These are phyloP conservation scores for Calameuta pallipes DNA, from an alignment of 2,888 invertebrate genomes.

Conservation along the genomic window DNA sequence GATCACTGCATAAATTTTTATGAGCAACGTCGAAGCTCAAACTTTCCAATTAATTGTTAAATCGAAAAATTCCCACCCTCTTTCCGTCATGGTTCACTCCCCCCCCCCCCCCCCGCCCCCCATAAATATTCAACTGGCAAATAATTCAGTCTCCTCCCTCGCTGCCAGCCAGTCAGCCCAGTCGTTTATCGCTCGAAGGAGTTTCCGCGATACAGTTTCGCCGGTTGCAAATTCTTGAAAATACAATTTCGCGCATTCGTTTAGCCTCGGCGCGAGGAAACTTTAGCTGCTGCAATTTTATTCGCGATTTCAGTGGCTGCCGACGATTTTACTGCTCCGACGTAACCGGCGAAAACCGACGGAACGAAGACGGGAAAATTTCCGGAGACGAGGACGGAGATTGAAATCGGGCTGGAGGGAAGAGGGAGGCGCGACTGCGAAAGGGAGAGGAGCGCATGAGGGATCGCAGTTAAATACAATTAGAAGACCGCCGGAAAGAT, in stretches of 20 bases:
- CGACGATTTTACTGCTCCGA: neutral
- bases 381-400: neutral
- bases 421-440: neutral
- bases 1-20: conserved; percentile 17
- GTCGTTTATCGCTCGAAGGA: conserved; percentile 20
- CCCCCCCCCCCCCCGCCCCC: neutral
- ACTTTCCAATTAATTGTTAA: conserved; percentile 25
- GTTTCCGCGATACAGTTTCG: conserved; percentile 34
- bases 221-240: conserved; percentile 34
- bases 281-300: neutral
- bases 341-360: neutral
- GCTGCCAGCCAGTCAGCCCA: neutral
- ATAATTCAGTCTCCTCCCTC: conserved; percentile 16
- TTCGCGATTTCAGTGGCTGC: neutral
- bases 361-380: neutral
- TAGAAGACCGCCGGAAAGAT: conserved; percentile 1
- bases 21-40: conserved; percentile 13
- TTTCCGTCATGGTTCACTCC: neutral
- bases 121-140: conserved; percentile 24
- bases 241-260: conserved; percentile 41
- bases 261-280: conserved; percentile 23
- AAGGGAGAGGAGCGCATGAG: neutral
- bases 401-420: neutral
- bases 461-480: neutral
- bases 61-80: conserved; percentile 16